Percentiles rank a stretch among this genome's conserved stretches.
Conservation (phyloP, 2,888 invertebrate species). For the Plebejus anna region DNA sequence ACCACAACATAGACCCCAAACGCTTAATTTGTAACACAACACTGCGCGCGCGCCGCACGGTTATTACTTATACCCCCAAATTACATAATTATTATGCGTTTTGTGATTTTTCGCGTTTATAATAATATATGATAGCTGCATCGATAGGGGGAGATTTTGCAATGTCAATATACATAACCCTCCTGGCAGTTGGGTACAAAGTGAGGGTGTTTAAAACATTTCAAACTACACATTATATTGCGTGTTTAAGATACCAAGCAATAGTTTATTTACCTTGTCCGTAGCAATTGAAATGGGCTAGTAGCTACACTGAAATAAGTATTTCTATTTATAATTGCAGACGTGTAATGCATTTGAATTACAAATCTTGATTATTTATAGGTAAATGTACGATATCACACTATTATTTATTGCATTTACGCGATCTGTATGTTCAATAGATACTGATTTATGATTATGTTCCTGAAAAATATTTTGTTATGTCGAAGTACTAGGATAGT, state of each 20-base stretch:
- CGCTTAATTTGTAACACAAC: constrained; percentile 55
- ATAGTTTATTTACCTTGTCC: not conserved
- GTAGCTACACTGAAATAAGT: not conserved
- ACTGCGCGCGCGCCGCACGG: constrained; percentile 46
- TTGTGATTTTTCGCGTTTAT: constrained; percentile 23
- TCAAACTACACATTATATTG: not conserved
- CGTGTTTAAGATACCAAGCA: not conserved
- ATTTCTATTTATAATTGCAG: not conserved
- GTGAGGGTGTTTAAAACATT: not conserved
- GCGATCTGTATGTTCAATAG: not conserved
- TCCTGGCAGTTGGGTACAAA: not conserved
- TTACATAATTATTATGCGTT: constrained; percentile 21
- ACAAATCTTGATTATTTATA: not conserved
- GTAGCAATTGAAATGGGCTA: not conserved
- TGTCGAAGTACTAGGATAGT: not conserved
- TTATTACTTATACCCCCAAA: constrained; percentile 15
- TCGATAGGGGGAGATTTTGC: constrained; percentile 8
- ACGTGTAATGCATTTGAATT: constrained; percentile 13
- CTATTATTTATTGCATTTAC: not conserved
- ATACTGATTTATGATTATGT: not conserved
- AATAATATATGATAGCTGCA: constrained; percentile 19
- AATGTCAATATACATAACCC: not conserved
- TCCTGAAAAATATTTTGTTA: not conserved
- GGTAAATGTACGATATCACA: not conserved
- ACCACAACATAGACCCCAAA: constrained; percentile 65